Conservation (phyloP, 2,888 invertebrate genomes). For the Cephalotes varians region DNA sequence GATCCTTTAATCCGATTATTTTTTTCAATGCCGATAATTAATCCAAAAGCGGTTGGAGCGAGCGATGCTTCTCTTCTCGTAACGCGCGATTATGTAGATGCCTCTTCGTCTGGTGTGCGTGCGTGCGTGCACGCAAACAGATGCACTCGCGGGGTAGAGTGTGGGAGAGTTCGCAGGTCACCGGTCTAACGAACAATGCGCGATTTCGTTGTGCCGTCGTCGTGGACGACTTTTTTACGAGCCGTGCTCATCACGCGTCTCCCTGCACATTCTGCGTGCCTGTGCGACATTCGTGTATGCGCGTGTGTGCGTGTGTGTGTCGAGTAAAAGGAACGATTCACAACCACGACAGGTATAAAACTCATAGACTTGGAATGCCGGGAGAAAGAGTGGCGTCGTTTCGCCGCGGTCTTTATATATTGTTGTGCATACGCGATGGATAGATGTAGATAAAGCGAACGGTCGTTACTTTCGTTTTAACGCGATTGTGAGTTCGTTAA, state of each 20-base stretch:
- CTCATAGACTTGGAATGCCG: not conserved
- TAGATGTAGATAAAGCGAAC: conserved; percentile 8
- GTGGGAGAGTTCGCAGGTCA: conserved; percentile 85
- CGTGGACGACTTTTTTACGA: conserved; percentile 72
- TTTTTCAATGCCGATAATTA: not conserved
- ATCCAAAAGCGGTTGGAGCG: not conserved
- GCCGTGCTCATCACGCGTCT: conserved; percentile 54
- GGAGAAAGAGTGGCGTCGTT: conserved; percentile 14
- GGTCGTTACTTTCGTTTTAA: conserved; percentile 30
- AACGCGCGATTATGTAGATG: conserved; percentile 12
- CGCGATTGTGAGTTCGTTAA: conserved; percentile 18
- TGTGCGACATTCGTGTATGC: not conserved
- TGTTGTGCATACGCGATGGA: conserved; percentile 24
- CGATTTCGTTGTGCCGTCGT: conserved; percentile 73
- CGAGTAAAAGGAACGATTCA: conserved; percentile 29
- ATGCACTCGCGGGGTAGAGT: conserved; percentile 60
- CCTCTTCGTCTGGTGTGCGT: not conserved
- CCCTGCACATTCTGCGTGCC: conserved; percentile 43
- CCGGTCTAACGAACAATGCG: conserved; percentile 82
- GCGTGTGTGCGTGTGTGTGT: not conserved
- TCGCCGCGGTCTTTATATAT: not conserved
- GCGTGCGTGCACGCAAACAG: conserved; percentile 11
- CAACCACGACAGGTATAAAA: conserved; percentile 25
- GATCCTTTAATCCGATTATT: not conserved
- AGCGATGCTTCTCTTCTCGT: not conserved